Conservation (phyloP, 2,888 invertebrate genomes). For the Dermolepida albohirtum region DNA sequence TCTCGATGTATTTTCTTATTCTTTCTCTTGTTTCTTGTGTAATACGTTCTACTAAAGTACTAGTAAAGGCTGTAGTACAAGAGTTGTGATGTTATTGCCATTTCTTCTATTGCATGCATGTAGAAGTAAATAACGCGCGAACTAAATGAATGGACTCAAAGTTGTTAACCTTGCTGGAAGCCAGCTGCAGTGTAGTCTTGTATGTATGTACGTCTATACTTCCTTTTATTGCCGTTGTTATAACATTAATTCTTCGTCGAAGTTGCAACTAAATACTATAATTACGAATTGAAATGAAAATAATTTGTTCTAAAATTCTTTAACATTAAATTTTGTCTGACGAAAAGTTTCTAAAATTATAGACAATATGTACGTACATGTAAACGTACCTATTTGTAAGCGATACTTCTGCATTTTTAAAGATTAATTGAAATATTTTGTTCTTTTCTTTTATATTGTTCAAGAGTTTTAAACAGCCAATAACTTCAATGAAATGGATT, state of each 20-base stretch:
- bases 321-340: no score
- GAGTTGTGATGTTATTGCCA: constrained; percentile 1
- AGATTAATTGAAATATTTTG: no score
- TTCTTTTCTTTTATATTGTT: no score
- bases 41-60: constrained; percentile 30
- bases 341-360: no score
- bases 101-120: constrained; percentile 19
- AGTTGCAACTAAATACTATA: background rate
- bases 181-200: constrained; percentile 35
- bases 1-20: constrained; percentile 10
- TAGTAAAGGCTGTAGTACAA: constrained; percentile 28
- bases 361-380: no score
- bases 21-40: constrained; percentile 22
- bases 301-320: background rate
- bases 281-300: background rate
- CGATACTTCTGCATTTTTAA: no score
- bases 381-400: no score
- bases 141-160: constrained; percentile 44
- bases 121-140: constrained; percentile 33
- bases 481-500: no score
- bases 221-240: constrained; percentile 20
- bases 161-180: constrained; percentile 47
- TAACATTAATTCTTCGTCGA: constrained; percentile 13
- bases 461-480: no score
- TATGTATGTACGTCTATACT: constrained; percentile 13